These are phyloP conservation scores for Habrosyne pyritoides DNA, from an alignment of 2,888 invertebrate genomes.

Conservation along the genomic window DNA sequence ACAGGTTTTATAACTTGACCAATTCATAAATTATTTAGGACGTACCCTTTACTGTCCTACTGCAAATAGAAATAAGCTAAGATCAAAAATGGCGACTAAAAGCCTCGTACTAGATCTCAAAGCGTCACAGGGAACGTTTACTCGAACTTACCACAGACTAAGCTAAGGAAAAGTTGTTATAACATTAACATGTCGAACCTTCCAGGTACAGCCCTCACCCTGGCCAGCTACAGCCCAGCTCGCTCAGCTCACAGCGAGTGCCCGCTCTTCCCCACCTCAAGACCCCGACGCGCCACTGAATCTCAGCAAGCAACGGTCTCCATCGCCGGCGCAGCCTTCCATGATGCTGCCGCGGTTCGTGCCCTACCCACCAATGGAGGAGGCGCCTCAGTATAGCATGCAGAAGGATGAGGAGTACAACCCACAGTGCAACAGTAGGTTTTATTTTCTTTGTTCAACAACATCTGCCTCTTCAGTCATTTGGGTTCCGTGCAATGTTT, in stretches of 20 bases:
- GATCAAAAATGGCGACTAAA: no score
- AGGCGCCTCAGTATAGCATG: slow-evolving; percentile 65
- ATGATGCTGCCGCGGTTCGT: slow-evolving; percentile 82
- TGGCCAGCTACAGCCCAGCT: slow-evolving; percentile 90
- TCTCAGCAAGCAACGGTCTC: slow-evolving; percentile 92
- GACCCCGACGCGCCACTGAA: slow-evolving; percentile 94
- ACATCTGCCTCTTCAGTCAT: neutral
- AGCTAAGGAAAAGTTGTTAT: no score
- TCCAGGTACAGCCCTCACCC: slow-evolving; percentile 80
- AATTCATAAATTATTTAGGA: neutral
- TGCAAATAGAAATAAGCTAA: no score
- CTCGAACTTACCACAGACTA: no score
- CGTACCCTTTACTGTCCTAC: no score
- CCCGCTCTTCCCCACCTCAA: slow-evolving; percentile 83
- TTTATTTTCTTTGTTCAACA: neutral
- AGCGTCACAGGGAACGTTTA: no score
- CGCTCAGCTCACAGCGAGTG: slow-evolving; percentile 86
- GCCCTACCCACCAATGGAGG: slow-evolving; percentile 76
- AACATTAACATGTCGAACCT: slow-evolving; percentile 10
- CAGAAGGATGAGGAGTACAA: slow-evolving; percentile 76
- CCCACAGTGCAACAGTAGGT: slow-evolving; percentile 72
- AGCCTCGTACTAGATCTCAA: no score
- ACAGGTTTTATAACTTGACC: no score
- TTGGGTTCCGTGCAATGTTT: no score
- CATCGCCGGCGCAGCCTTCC: slow-evolving; percentile 81